phyloP scores from a whole-genome alignment of 2,888 invertebrate genomes.

The Balanococcus diminutus region DNA sequence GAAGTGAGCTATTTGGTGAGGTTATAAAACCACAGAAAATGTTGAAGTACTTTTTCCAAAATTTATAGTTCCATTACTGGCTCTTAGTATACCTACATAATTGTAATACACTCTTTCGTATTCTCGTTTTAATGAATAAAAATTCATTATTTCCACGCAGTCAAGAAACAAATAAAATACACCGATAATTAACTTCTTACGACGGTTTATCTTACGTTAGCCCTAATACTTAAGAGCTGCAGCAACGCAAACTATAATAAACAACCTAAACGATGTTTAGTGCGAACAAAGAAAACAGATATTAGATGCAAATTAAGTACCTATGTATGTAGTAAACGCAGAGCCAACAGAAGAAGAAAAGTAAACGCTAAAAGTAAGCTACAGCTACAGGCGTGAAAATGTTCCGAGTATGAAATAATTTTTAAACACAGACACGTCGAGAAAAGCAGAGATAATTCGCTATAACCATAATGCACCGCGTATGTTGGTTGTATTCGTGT shows the following conservation, averaged over 20 bases:
- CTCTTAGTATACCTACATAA: no score
- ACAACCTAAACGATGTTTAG: neutral
- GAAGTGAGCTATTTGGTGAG: no score
- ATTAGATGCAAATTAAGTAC: constrained; percentile 5
- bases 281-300: neutral
- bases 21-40: no score
- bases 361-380: neutral
- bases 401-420: neutral
- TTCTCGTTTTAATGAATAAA: neutral
- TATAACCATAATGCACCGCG: neutral
- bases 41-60: no score
- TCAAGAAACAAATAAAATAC: neutral
- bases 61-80: no score
- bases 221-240: neutral
- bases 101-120: no score
- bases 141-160: neutral
- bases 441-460: neutral
- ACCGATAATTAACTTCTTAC: neutral
- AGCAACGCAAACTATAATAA: neutral
- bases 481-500: no score
- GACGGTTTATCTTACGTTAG: neutral
- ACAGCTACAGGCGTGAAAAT: neutral
- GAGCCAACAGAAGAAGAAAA: neutral
- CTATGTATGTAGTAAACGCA: neutral
- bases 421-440: neutral